Evolutionary conservation across 2,113 vertebrate genomes (phyloP).

Genomic region (Phyllopteryx taeniolatus): DNA sequence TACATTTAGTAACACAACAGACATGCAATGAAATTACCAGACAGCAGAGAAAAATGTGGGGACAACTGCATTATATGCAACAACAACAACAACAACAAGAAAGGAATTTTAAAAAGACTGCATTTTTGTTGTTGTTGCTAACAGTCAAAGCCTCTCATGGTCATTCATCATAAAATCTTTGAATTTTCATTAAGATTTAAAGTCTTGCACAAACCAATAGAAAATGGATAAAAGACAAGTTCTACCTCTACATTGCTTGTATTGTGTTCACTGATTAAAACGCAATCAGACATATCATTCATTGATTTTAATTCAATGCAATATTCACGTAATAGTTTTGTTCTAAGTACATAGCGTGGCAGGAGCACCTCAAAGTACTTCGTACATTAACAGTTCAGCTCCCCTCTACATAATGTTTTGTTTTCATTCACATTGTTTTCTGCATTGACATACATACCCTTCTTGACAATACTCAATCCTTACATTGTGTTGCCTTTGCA

Average conservation of each 20-base stretch:
- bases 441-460: not conserved
- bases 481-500: constrained; percentile 28
- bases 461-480: not conserved
- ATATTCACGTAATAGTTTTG: constrained; percentile 4
- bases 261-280: not conserved
- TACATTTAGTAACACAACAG: constrained; percentile 9
- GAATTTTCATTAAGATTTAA: constrained; percentile 4
- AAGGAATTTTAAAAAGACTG: not conserved
- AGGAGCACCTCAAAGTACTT: constrained; percentile 6
- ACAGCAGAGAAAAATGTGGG: constrained; percentile 12
- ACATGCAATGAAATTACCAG: not conserved
- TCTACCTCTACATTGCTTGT: not conserved
- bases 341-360: not conserved
- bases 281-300: not conserved
- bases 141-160: not conserved
- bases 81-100: not conserved
- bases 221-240: not conserved
- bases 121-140: not conserved
- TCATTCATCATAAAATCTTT: not conserved
- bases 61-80: not conserved
- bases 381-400: constrained; percentile 16
- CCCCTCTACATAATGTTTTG: not conserved
- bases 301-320: constrained; percentile 5
- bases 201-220: constrained; percentile 10
- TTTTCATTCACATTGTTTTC: not conserved